Evolutionary conservation across 35 echinoderm and acorn worm species (phyloP).

Genomic region (Amphiura filiformis): DNA sequence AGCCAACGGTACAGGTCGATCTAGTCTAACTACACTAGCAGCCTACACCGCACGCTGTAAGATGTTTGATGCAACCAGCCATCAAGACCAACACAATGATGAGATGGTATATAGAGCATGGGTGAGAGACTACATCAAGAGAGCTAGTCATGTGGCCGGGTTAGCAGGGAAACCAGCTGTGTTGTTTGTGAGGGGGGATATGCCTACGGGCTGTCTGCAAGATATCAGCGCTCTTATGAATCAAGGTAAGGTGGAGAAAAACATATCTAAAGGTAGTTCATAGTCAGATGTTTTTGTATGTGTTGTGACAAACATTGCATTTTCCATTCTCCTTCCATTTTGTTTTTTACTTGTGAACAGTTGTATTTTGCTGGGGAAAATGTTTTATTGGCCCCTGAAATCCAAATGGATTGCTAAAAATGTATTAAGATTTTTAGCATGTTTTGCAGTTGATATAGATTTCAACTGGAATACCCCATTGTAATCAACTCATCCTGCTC

Average conservation of each 20-base stretch:
- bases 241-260: conserved; percentile 96
- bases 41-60: conserved; percentile 81
- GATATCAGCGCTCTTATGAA: conserved; percentile 74
- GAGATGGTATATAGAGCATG: conserved; percentile 4
- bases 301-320: too few relatives aligned
- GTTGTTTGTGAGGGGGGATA: conserved; percentile 51
- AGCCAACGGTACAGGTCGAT: conserved; percentile 63
- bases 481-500: too few relatives aligned
- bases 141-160: conserved; percentile 78
- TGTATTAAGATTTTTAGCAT: too few relatives aligned
- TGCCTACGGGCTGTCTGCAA: conserved; percentile 40
- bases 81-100: conserved; percentile 31
- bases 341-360: too few relatives aligned
- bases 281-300: too few relatives aligned
- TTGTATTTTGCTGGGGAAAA: too few relatives aligned
- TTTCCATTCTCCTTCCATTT: too few relatives aligned
- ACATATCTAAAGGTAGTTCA: too few relatives aligned
- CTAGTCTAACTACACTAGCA: conserved; percentile 64
- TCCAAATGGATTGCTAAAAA: too few relatives aligned
- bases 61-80: conserved; percentile 37
- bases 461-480: too few relatives aligned
- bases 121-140: conserved; percentile 72
- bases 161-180: conserved; percentile 74
- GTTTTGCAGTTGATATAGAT: too few relatives aligned
- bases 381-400: too few relatives aligned